These are phyloP conservation scores for Microcebus tavaratra DNA, from an alignment of 2,113 vertebrate species.

Conservation along the genomic window DNA sequence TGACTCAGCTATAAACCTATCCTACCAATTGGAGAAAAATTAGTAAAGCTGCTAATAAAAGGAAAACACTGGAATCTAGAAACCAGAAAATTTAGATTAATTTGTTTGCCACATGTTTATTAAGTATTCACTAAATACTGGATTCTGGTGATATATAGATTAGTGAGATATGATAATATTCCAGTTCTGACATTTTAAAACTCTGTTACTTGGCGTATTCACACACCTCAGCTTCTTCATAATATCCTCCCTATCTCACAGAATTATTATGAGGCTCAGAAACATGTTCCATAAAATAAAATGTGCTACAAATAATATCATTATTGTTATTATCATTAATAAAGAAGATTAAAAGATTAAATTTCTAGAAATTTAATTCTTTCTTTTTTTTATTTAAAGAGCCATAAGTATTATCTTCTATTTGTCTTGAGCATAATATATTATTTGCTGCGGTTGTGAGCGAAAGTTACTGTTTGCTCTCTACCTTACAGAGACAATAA, in stretches of 20 bases:
- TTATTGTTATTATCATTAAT: neutral
- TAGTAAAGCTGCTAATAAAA: slow-evolving; percentile 16
- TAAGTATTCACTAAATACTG: neutral
- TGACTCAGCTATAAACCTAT: slow-evolving; percentile 9
- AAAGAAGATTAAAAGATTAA: neutral
- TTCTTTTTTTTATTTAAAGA: neutral
- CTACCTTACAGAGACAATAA: slow-evolving; percentile 13
- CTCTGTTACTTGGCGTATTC: neutral
- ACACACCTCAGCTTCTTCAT: neutral
- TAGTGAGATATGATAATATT: slow-evolving; percentile 7
- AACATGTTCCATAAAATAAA: slow-evolving; percentile 7
- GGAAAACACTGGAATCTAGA: neutral
- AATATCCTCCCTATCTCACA: neutral
- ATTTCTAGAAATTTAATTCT: no score
- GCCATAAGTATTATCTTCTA: neutral
- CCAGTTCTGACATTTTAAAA: neutral
- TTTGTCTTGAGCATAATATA: slow-evolving; percentile 18
- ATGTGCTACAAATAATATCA: slow-evolving; percentile 14
- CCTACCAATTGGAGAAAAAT: slow-evolving; percentile 7
- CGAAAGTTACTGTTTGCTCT: neutral
- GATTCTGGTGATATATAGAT: neutral
- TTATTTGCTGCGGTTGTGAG: neutral
- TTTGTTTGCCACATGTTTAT: neutral
- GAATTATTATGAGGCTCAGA: neutral
- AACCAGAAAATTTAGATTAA: slow-evolving; percentile 19